phyloP scores from a whole-genome alignment of 2,888 invertebrate species.

The Trissolcus japonicus region DNA sequence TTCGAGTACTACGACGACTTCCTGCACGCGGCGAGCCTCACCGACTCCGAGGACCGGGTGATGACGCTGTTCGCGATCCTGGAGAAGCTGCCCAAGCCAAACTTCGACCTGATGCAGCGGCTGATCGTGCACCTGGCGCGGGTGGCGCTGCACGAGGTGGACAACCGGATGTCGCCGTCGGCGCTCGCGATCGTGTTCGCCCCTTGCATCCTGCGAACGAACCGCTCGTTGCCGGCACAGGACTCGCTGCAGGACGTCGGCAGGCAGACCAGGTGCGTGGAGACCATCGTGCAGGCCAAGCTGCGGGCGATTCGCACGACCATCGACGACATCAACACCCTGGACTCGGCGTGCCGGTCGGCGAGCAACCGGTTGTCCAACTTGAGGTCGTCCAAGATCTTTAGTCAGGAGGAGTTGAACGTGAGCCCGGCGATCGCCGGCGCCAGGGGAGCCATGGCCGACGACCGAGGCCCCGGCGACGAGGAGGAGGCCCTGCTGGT shows the following conservation, averaged over 20 bases:
- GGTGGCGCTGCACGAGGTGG: constrained; percentile 90
- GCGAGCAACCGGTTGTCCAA: constrained; percentile 87
- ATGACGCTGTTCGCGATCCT: constrained; percentile 89
- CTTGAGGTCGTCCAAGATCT: constrained; percentile 85
- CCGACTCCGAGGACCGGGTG: constrained; percentile 88
- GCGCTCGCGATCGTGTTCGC: constrained; percentile 96
- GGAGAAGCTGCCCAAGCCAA: constrained; percentile 91
- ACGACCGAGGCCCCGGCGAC: constrained; percentile 76
- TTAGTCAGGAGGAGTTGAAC: constrained; percentile 79
- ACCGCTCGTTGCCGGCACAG: constrained; percentile 91
- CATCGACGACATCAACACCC: constrained; percentile 91
- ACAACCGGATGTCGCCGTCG: constrained; percentile 94
- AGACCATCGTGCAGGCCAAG: constrained; percentile 92
- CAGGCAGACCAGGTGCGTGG: constrained; percentile 92
- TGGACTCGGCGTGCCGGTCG: constrained; percentile 92
- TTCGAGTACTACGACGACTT: constrained; percentile 97
- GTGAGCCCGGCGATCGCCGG: constrained; percentile 67
- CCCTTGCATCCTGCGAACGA: constrained; percentile 93
- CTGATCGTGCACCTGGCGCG: constrained; percentile 94
- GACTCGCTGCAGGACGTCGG: constrained; percentile 93
- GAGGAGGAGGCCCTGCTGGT: constrained; percentile 86
- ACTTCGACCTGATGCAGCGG: constrained; percentile 93
- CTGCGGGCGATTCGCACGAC: constrained; percentile 89
- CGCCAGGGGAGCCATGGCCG: constrained; percentile 67
- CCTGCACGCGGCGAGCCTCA: constrained; percentile 90